Evolutionary conservation across 1,140 invertebrate genomes (phyloP), one percentile per base, ranked within the genome.

Genomic region (Bilobella aurantiaca): DNA sequence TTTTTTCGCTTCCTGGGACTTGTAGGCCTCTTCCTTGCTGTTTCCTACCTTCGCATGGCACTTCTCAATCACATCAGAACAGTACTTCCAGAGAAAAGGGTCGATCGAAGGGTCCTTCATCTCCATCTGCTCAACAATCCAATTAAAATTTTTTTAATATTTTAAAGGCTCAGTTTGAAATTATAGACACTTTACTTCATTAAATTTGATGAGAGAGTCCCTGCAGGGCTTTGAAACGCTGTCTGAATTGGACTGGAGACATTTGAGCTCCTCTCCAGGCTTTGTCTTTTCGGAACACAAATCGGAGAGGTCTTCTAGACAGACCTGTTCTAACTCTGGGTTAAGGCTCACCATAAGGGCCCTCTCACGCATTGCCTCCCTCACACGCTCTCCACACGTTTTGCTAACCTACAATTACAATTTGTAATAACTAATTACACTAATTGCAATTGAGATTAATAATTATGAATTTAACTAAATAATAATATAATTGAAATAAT

Each of bases 301-400:
- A 61, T 81, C 81, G 0, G 88, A 86, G 1, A 99, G 80, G 74
- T 97, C 92, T 67, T 85, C 83, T 0, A 98, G 78, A 75, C 96
- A 99, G 42, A 81, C 82, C 74, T 90, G 86, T 79, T 98, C 93
- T 65, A 99, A 87, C 79, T 96, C 89, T 8, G 96, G 95, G 70
- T 94, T 86, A 3, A 99, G 81, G 76, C 97, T 89, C 2, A 98
- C 93, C 74, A 87, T 91, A 0, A 90, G 81, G 1, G 96, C 93
- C 69, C 96, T 80, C 74, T 93, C 89, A 63, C 90, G 81, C 91
- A 99, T 95, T 0, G 96, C 89, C 73, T 93, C 75, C 80, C 85
- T 84, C 0, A 99, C 86, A 79, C 98, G 89, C 67, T 86, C 82
- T 63, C 77, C 69, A 73, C 84, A 85, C 56, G 74, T 66, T 18